A percentile compares a stretch with the other conserved stretches of the same genome.
phyloP scores from a whole-genome alignment of 2,797 vertebrate species.

The Gymnodraco acuticeps region DNA sequence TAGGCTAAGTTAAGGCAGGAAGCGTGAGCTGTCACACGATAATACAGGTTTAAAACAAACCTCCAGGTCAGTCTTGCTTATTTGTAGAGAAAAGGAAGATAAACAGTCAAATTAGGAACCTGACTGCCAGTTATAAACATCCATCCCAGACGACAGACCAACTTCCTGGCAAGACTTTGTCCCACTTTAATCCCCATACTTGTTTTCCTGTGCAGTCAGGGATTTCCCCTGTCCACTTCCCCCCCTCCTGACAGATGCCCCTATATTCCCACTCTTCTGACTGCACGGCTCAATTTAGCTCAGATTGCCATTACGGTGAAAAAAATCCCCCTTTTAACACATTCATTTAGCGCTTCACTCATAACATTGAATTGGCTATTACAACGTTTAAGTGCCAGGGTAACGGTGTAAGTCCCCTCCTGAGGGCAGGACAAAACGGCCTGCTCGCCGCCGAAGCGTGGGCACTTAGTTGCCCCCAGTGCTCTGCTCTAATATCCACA shows the following conservation, averaged over 20 bases:
- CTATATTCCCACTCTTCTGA: constrained; percentile 1
- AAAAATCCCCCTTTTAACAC: constrained; percentile 30
- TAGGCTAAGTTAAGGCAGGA: not conserved
- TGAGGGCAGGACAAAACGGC: constrained; percentile 51
- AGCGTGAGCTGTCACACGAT: not conserved
- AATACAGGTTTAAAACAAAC: not conserved
- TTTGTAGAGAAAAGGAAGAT: not conserved
- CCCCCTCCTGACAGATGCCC: not conserved
- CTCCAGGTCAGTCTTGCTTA: not conserved
- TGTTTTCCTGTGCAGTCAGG: not conserved
- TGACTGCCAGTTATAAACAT: not conserved
- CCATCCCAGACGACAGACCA: not conserved
- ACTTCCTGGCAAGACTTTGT: not conserved
- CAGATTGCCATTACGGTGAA: constrained; percentile 11
- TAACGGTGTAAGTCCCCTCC: constrained; percentile 51
- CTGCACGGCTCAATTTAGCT: constrained; percentile 22
- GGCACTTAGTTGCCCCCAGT: constrained; percentile 48
- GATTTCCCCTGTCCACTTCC: not conserved
- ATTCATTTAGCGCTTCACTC: constrained; percentile 51
- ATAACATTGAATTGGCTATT: constrained; percentile 56
- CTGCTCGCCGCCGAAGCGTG: constrained; percentile 29
- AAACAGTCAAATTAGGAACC: not conserved
- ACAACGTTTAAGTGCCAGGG: constrained; percentile 51
- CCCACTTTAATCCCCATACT: too few species aligned
- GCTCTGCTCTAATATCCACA: constrained; percentile 62